These are phyloP conservation scores for Epinephelus malabaricus DNA, from an alignment of 2,797 vertebrate species.

Conservation along the genomic window DNA sequence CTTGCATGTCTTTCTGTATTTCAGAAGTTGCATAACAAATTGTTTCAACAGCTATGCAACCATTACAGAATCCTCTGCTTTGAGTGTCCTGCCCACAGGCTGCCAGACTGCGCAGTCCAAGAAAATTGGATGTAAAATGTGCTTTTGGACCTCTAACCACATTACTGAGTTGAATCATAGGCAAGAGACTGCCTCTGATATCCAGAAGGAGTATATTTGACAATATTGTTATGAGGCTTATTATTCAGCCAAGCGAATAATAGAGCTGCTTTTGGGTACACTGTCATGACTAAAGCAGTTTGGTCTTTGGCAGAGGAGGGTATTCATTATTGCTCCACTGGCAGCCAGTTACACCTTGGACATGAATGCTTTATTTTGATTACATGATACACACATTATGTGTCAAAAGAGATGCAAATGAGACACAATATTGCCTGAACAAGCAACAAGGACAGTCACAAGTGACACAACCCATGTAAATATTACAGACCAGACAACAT, in stretches of 20 bases:
- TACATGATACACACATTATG: slow-evolving; percentile 21
- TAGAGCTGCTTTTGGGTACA: slow-evolving; percentile 49
- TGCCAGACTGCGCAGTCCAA: slow-evolving; percentile 32
- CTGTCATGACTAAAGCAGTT: slow-evolving; percentile 45
- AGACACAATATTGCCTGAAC: background rate
- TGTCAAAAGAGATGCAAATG: slow-evolving; percentile 26
- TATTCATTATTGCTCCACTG: slow-evolving; percentile 46
- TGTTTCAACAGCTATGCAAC: slow-evolving; percentile 59
- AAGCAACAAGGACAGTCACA: background rate
- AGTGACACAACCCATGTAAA: slow-evolving; percentile 25
- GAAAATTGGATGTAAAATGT: slow-evolving; percentile 71
- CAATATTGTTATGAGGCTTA: slow-evolving; percentile 60
- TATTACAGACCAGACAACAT: slow-evolving; percentile 14
- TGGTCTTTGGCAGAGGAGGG: slow-evolving; percentile 50
- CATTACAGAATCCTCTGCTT: slow-evolving; percentile 60
- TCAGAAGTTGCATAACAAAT: slow-evolving; percentile 62
- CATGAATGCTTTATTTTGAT: slow-evolving; percentile 41
- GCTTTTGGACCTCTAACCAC: slow-evolving; percentile 60
- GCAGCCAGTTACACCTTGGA: slow-evolving; percentile 45
- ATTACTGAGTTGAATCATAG: slow-evolving; percentile 55
- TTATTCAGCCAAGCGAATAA: slow-evolving; percentile 57
- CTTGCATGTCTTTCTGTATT: slow-evolving; percentile 41
- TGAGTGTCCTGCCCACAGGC: slow-evolving; percentile 55
- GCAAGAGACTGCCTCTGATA: slow-evolving; percentile 45
- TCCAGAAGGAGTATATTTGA: slow-evolving; percentile 51